A percentile compares a stretch with the other conserved stretches of the same genome.
phyloP scores from a whole-genome alignment of 2,113 vertebrate genomes.

The Strix aluco region DNA sequence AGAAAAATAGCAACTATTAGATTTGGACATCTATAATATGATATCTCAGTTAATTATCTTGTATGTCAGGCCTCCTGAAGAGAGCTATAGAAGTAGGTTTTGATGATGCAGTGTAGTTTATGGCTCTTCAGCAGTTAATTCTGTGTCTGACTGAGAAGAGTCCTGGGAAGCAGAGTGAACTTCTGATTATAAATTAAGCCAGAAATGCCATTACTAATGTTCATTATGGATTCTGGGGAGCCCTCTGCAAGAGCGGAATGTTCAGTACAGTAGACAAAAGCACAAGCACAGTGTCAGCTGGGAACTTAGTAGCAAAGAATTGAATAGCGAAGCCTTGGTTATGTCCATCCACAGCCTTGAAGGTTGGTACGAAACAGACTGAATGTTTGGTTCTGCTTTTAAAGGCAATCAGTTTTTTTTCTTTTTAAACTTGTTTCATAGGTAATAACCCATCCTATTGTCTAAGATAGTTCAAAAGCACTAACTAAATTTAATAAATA shows the following conservation, averaged over 20 bases:
- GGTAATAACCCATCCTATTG: conserved; percentile 25
- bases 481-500: not conserved
- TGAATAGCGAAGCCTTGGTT: not conserved
- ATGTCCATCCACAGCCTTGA: not conserved
- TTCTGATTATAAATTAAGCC: not conserved
- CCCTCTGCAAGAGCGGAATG: not conserved
- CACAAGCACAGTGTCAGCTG: not conserved
- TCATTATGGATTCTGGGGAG: not conserved
- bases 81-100: not conserved
- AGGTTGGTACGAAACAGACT: not conserved
- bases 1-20: not conserved
- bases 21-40: not conserved
- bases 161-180: not conserved
- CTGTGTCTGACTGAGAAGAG: not conserved
- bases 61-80: not conserved
- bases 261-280: not conserved
- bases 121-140: not conserved
- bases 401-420: not conserved
- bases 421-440: not conserved
- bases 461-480: not conserved
- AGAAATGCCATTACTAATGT: not conserved
- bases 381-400: conserved; percentile 38
- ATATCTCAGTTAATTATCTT: not conserved
- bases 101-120: not conserved
- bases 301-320: not conserved